Evolutionary conservation across 2,113 vertebrate species (phyloP).

Genomic region (Galbula dea): DNA sequence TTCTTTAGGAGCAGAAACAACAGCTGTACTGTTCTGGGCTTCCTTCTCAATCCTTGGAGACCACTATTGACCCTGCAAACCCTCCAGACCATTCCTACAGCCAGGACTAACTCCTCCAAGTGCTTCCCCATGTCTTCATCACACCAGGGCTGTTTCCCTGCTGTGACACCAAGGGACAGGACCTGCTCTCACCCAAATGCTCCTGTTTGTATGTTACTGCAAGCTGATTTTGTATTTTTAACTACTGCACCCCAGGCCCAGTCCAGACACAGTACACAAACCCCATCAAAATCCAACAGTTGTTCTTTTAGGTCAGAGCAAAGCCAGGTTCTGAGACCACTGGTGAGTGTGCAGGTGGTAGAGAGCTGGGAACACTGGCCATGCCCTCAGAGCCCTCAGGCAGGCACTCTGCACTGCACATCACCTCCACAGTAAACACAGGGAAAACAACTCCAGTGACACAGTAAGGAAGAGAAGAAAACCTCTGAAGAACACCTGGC

Average conservation of each 20-base stretch:
- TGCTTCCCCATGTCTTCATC: background rate
- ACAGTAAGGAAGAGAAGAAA: background rate
- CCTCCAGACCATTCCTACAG: background rate
- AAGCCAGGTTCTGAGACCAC: fast-evolving
- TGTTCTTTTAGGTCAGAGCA: background rate
- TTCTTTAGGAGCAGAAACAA: background rate
- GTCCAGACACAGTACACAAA: background rate
- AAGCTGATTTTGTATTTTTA: background rate
- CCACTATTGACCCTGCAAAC: background rate
- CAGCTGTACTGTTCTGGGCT: background rate
- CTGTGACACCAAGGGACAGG: fast-evolving
- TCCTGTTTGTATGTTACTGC: background rate
- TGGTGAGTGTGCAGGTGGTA: background rate
- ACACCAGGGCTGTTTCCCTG: fast-evolving
- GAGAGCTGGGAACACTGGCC: background rate
- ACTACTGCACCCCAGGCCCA: fast-evolving
- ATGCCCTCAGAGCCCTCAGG: background rate
- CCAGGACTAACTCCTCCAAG: background rate
- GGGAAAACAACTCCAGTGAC: background rate
- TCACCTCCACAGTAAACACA: background rate
- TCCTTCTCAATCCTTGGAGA: background rate
- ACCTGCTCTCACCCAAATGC: no score
- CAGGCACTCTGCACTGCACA: fast-evolving
- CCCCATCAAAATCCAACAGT: background rate
- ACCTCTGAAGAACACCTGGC: background rate